These are phyloP conservation scores for Halictus quadricinctus DNA, from an alignment of 2,888 invertebrate genomes.

Conservation along the genomic window DNA sequence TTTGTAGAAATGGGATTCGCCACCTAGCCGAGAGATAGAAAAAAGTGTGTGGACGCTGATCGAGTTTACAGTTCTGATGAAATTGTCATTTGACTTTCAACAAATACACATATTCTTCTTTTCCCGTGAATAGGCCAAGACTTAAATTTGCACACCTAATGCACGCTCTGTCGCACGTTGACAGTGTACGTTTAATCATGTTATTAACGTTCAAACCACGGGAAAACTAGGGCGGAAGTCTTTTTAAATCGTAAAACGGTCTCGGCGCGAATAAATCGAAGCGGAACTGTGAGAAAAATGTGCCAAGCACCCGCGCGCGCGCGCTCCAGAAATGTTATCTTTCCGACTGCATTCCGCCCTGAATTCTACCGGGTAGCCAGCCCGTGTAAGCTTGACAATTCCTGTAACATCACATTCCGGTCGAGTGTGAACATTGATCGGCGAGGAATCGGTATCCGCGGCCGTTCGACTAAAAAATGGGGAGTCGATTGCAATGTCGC, in stretches of 20 bases:
- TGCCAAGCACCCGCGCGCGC: slow-evolving; percentile 21
- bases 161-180: too few species aligned
- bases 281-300: slow-evolving; percentile 41
- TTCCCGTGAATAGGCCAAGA: too few species aligned
- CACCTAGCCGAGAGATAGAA: too few species aligned
- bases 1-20: too few species aligned
- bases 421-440: neutral
- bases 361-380: slow-evolving; percentile 43
- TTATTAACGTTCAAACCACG: neutral
- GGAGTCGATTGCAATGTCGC: neutral
- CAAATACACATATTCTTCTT: too few species aligned
- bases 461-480: neutral
- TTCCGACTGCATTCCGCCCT: slow-evolving; percentile 30
- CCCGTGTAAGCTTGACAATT: slow-evolving; percentile 43
- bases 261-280: slow-evolving; percentile 14
- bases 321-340: slow-evolving; percentile 43
- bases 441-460: slow-evolving; percentile 8
- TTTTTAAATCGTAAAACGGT: slow-evolving; percentile 25
- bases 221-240: slow-evolving; percentile 10
- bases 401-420: slow-evolving; percentile 29
- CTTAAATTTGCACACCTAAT: too few species aligned
- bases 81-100: too few species aligned
- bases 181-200: too few species aligned
- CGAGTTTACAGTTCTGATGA: too few species aligned
- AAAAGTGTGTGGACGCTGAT: too few species aligned